Evolutionary conservation across 2,113 vertebrate genomes (phyloP).

Genomic region (Sardina pilchardus): DNA sequence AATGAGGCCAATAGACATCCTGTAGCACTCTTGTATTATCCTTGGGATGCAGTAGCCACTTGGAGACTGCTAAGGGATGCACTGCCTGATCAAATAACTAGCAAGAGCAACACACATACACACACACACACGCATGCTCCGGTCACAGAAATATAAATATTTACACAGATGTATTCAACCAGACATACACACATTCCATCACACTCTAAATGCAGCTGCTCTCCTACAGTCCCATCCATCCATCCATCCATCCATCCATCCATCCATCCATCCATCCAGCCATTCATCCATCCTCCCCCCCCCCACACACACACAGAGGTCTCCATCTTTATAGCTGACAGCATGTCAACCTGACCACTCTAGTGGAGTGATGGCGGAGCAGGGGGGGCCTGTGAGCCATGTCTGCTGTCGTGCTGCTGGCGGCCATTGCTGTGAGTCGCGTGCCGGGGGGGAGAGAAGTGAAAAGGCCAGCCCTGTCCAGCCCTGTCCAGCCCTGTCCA

Average conservation of each 20-base stretch:
- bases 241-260: constrained; percentile 42
- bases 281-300: not conserved
- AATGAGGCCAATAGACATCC: constrained; percentile 11
- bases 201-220: not conserved
- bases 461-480: not conserved
- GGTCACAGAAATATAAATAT: not conserved
- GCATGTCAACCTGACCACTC: not conserved
- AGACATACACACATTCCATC: not conserved
- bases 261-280: constrained; percentile 4
- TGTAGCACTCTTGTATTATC: constrained; percentile 21
- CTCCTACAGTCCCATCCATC: not conserved
- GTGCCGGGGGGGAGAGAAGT: not conserved
- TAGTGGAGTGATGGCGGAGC: not conserved
- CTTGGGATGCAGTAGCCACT: not conserved
- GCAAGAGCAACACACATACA: not conserved
- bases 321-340: not conserved
- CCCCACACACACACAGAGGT: not conserved
- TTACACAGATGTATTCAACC: not conserved
- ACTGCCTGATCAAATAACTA: not conserved
- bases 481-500: not conserved
- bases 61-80: not conserved
- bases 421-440: not conserved
- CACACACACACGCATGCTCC: not conserved
- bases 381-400: not conserved
- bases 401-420: not conserved